Evolutionary conservation across 1,140 invertebrate species (phyloP).

Genomic region (Meloidogyne chitwoodi): DNA sequence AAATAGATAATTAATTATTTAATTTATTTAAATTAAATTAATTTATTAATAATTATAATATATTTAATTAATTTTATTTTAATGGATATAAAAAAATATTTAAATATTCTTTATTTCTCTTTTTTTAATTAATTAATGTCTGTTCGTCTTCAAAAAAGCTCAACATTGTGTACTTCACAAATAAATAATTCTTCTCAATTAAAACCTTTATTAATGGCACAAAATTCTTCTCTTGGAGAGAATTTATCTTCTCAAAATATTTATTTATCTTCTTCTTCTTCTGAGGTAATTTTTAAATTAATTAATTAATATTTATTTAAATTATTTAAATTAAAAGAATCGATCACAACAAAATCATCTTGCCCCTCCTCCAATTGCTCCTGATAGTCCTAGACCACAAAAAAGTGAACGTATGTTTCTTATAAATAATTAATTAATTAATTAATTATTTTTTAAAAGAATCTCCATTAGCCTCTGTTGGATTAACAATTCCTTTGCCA

Average conservation of each 20-base stretch:
- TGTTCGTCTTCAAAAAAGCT: neutral
- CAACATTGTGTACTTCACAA: neutral
- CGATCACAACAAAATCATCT: slow-evolving; percentile 2
- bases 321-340: neutral
- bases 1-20: neutral
- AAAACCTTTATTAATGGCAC: slow-evolving; percentile 11
- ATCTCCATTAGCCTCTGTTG: slow-evolving; percentile 11
- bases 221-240: slow-evolving; percentile 14
- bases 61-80: too few species aligned
- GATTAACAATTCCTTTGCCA: slow-evolving; percentile 8
- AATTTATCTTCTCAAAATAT: slow-evolving; percentile 21
- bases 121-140: neutral
- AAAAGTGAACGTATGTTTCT: slow-evolving; percentile 13
- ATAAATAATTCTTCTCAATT: neutral
- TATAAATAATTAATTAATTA: neutral
- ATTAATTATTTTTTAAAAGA: neutral
- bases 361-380: slow-evolving; percentile 10
- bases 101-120: neutral
- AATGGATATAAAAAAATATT: too few species aligned
- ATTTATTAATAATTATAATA: too few species aligned
- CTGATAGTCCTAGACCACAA: slow-evolving; percentile 15
- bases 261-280: too few species aligned
- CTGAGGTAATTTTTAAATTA: slow-evolving; percentile 1
- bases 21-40: too few species aligned
- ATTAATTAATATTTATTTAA: neutral